Conservation (phyloP, 2,797 vertebrate genomes). For the Hydrolagus colliei region DNA sequence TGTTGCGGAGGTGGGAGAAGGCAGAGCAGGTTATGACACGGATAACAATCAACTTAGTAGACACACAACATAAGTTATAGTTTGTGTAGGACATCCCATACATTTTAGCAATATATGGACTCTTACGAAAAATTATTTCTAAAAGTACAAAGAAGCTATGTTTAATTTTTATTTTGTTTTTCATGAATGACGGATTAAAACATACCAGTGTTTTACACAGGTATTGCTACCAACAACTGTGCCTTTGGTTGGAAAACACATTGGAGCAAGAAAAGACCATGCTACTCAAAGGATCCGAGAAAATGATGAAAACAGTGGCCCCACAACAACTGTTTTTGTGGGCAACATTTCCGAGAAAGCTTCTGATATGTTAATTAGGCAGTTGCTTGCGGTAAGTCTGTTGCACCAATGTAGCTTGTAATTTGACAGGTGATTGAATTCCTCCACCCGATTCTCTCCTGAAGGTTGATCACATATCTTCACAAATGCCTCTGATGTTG, state of each 20-base stretch:
- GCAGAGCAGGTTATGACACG: too few species aligned
- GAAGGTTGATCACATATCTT: too few species aligned
- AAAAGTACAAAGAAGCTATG: neutral
- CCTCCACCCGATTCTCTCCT: too few species aligned
- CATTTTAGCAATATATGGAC: too few species aligned
- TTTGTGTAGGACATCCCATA: too few species aligned
- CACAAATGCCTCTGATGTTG: too few species aligned
- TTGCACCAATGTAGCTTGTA: neutral
- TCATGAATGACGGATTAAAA: constrained; percentile 25
- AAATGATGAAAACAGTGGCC: constrained; percentile 77
- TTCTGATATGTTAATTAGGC: constrained; percentile 95
- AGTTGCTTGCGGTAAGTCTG: constrained; percentile 83
- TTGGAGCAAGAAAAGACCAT: constrained; percentile 75
- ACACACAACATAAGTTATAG: too few species aligned
- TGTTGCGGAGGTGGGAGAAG: too few species aligned
- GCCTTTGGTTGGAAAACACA: constrained; percentile 84
- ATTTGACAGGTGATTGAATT: too few species aligned
- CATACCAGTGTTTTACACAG: constrained; percentile 44
- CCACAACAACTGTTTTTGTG: constrained; percentile 97
- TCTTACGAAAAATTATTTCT: neutral
- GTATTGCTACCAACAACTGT: constrained; percentile 80
- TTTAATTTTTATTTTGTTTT: neutral
- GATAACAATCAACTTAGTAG: too few species aligned
- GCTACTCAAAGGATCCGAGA: constrained; percentile 69
- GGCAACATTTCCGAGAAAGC: constrained; percentile 98